phyloP scores from a whole-genome alignment of 2,113 vertebrate species.

The Delphinapterus leucas region DNA sequence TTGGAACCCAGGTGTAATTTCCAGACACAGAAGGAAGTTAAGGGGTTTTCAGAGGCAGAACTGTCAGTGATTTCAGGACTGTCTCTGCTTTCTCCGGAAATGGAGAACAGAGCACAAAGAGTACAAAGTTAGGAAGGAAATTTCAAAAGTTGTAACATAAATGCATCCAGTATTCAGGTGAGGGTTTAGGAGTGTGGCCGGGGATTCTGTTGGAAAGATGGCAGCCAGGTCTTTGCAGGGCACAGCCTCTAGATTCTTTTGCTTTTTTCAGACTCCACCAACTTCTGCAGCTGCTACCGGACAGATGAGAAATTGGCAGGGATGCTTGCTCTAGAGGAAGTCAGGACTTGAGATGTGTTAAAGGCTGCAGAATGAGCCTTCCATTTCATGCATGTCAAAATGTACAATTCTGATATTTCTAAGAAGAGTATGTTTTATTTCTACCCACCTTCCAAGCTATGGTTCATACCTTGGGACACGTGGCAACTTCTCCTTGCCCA shows the following conservation, averaged over 20 bases:
- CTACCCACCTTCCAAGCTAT: neutral
- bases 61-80: fast-evolving
- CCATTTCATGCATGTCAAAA: neutral
- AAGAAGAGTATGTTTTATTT: neutral
- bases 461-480: fast-evolving
- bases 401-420: neutral
- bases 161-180: neutral
- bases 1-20: neutral
- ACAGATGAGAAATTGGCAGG: neutral
- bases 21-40: neutral
- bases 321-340: neutral
- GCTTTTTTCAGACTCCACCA: too few relatives aligned
- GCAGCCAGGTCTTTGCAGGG: neutral
- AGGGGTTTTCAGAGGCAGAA: neutral
- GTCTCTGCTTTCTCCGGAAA: neutral
- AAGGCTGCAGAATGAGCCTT: neutral
- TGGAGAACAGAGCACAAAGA: neutral
- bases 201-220: neutral
- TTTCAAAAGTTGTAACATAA: neutral
- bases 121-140: neutral
- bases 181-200: too few relatives aligned
- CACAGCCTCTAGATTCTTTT: neutral
- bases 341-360: neutral
- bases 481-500: neutral
- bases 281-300: neutral